Base-by-base conservation (phyloP, 2,797 vertebrate species). In the Schizopygopsis malacanthus region DNA sequence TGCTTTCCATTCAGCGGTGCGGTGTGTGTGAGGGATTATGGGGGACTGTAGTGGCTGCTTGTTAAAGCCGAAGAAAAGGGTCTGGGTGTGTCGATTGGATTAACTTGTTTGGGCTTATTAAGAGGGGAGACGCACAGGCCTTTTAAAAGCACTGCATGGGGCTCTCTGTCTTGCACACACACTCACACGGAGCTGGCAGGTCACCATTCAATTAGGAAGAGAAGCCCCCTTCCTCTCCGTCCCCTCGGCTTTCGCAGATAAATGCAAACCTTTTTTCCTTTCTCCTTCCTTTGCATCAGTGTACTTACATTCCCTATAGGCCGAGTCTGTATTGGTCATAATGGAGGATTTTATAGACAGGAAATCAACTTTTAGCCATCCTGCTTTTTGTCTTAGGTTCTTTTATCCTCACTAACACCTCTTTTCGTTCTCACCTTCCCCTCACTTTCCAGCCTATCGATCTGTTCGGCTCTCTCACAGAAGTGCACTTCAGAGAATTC, bases 71-170 rank as follows among this genome's bases (percentile, higher is more conserved):
- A 93, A 94, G 94, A 94, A 82, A 94, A 93, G 93, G 91, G 91
- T 93, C 93, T 92, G 95, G 95, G 94, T 95, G 95, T 94, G 95
- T 94, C 93, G 93, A 96, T 95, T 95, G 95, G 95, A 96, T 96
- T 96, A 96, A 95, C 94, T 95, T 95, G 94, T 95, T 95, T 95
- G 94, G 94, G 94, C 93, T 94, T 95, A 95, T 96, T 95, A 96
- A 94, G 93, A 94, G 92, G 91, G 92, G 93, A 94, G 93, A 93
- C 93, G 91, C 93, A 92, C 93, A 92, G 91, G 93, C 94, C 94
- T 94, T 94, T 95, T 95, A 94, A 95, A 94, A 94, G 93, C 93
- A 92, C 92, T 92, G 94, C 94, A 94, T 94, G 93, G 93, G 93
- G 93, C 85, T 87, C 12, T 79, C 77, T 85, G 33, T 71, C 76